phyloP scores from a whole-genome alignment of 2,888 invertebrate species.

The Chironomus tentans region DNA sequence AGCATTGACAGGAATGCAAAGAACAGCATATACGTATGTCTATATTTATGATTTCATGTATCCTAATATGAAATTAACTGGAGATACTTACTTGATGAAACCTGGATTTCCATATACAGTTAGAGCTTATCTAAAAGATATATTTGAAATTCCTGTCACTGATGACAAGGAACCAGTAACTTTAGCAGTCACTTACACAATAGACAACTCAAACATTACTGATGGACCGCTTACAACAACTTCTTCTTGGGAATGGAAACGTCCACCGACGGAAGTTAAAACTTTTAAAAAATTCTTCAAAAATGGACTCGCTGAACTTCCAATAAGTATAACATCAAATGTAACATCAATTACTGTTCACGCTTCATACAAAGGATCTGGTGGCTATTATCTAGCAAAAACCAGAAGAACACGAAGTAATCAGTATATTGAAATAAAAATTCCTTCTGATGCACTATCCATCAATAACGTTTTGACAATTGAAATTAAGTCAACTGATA shows the following conservation, averaged over 20 bases:
- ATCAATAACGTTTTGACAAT: too few species aligned
- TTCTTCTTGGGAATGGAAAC: too few species aligned
- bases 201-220: too few species aligned
- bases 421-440: neutral
- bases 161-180: slow-evolving; percentile 50
- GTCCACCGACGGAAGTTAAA: neutral
- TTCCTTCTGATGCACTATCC: neutral
- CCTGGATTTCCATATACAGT: slow-evolving; percentile 77
- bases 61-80: too few species aligned
- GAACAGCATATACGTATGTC: too few species aligned
- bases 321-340: neutral
- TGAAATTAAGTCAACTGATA: neutral
- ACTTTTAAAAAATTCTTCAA: neutral
- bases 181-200: slow-evolving; percentile 38
- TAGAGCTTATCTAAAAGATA: slow-evolving; percentile 58
- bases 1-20: slow-evolving; percentile 71
- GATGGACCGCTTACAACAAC: too few species aligned
- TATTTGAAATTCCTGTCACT: slow-evolving; percentile 58
- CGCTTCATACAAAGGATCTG: slow-evolving; percentile 46
- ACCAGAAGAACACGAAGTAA: neutral
- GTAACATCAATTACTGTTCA: neutral
- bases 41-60: too few species aligned
- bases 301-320: neutral
- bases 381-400: neutral
- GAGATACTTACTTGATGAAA: too few species aligned